A percentile compares a stretch with the other conserved stretches of the same genome.
Evolutionary conservation across 2,888 invertebrate species (phyloP).

Genomic region (Ptycholaimellus sp.): DNA sequence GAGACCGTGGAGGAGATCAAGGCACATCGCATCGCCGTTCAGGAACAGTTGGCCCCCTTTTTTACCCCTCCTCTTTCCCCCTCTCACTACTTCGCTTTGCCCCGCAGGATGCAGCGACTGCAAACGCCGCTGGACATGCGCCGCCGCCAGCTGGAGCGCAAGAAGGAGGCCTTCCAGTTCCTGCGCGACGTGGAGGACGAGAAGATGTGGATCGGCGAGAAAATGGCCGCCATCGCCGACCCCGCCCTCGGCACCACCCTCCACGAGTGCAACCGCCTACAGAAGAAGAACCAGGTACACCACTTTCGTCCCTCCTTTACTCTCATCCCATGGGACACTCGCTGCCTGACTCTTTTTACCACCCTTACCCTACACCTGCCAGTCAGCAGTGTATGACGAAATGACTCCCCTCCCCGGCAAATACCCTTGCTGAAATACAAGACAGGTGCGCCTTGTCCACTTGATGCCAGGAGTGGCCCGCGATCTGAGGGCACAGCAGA

Average conservation of each 20-base stretch:
- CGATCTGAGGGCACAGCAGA: no score
- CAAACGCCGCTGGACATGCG: slow-evolving; percentile 73
- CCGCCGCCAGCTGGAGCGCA: slow-evolving; percentile 71
- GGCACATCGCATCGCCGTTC: slow-evolving; percentile 71
- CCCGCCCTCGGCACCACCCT: slow-evolving; percentile 82
- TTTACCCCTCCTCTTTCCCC: neutral
- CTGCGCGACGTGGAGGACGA: slow-evolving; percentile 94
- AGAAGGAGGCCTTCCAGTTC: slow-evolving; percentile 55
- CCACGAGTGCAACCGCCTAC: slow-evolving; percentile 85
- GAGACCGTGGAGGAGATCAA: slow-evolving; percentile 87
- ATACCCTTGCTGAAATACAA: no score
- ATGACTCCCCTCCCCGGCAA: no score
- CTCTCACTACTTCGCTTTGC: neutral
- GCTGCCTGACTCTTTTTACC: neutral
- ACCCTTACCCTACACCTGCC: no score
- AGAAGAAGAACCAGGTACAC: slow-evolving; percentile 70
- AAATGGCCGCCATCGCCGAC: no score
- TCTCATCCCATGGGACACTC: neutral
- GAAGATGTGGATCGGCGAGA: slow-evolving; percentile 79
- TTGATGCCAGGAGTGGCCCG: no score
- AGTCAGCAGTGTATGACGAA: no score
- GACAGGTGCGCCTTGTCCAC: no score
- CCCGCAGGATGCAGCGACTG: slow-evolving; percentile 42
- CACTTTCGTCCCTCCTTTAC: no score
- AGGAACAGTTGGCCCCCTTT: slow-evolving; percentile 41